phyloP scores from a whole-genome alignment of 1,140 invertebrate genomes.

The Solen grandis region DNA sequence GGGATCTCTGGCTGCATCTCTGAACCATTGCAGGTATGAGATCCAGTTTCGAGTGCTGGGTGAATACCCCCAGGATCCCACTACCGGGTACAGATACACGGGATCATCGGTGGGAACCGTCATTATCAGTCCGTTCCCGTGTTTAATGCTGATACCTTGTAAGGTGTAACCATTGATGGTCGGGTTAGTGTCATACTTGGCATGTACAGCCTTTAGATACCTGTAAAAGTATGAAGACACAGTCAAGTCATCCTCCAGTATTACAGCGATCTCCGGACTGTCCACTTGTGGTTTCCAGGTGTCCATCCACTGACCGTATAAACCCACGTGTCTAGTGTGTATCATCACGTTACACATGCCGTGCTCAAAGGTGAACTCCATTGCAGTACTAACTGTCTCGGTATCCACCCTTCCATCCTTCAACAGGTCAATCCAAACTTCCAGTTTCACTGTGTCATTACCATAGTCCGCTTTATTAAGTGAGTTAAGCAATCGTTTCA shows the following conservation, averaged over 20 bases:
- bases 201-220: constrained; percentile 66
- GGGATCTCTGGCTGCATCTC: not conserved
- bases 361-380: constrained; percentile 59
- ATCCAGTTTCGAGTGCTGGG: constrained; percentile 62
- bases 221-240: constrained; percentile 65
- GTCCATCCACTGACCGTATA: constrained; percentile 69
- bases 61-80: constrained; percentile 69
- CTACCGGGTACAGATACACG: constrained; percentile 61
- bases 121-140: constrained; percentile 16
- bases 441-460: constrained; percentile 53
- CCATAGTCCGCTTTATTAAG: constrained; percentile 59
- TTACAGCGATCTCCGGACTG: constrained; percentile 65
- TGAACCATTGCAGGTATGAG: constrained; percentile 65
- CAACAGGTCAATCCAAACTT: constrained; percentile 65
- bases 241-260: constrained; percentile 70
- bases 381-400: constrained; percentile 46
- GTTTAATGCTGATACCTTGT: constrained; percentile 56
- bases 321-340: constrained; percentile 58
- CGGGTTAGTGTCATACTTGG: constrained; percentile 59
- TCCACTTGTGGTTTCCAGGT: constrained; percentile 61
- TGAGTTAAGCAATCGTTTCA: constrained; percentile 53
- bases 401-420: constrained; percentile 42
- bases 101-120: constrained; percentile 30
- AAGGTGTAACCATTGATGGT: constrained; percentile 62
- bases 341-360: constrained; percentile 56